A percentile compares a stretch with the other conserved stretches of the same genome.
phyloP scores from a whole-genome alignment of 2,888 invertebrate genomes.

The Bugulina stolonifera region DNA sequence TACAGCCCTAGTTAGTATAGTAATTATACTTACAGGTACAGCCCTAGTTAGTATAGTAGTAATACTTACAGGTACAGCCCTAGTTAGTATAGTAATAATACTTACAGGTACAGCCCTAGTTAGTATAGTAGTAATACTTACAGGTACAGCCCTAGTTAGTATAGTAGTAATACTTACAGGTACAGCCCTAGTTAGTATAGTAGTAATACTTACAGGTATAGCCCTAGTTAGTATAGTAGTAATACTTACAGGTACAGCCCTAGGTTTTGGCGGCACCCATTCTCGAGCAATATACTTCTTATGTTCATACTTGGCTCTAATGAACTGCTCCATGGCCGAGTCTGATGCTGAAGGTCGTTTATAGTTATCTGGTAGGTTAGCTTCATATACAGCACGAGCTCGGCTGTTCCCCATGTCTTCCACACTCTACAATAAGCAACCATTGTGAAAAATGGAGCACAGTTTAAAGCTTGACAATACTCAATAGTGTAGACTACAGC shows the following conservation, averaged over 20 bases:
- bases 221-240: neutral
- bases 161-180: neutral
- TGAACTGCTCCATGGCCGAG: slow-evolving; percentile 82
- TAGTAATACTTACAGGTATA: slow-evolving; percentile 2
- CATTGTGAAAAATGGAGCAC: too few species aligned
- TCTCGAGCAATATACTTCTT: slow-evolving; percentile 96
- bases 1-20: neutral
- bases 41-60: too few species aligned
- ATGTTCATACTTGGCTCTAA: slow-evolving; percentile 95
- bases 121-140: neutral
- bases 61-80: neutral
- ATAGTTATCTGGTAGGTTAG: slow-evolving; percentile 89
- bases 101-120: neutral
- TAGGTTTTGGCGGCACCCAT: slow-evolving; percentile 70
- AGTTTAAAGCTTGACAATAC: too few species aligned
- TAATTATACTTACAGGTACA: neutral
- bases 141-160: neutral
- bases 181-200: neutral
- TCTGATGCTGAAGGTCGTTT: slow-evolving; percentile 69
- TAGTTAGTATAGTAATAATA: neutral
- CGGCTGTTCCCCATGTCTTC: slow-evolving; percentile 95
- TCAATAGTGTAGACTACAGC: too few species aligned
- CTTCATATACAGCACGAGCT: slow-evolving; percentile 93
- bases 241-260: slow-evolving; percentile 7
- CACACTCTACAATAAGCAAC: slow-evolving; percentile 63